Percentiles rank a stretch among this genome's conserved stretches.
phyloP scores from a whole-genome alignment of 2,113 vertebrate genomes.

The Oreocharis arfaki region DNA sequence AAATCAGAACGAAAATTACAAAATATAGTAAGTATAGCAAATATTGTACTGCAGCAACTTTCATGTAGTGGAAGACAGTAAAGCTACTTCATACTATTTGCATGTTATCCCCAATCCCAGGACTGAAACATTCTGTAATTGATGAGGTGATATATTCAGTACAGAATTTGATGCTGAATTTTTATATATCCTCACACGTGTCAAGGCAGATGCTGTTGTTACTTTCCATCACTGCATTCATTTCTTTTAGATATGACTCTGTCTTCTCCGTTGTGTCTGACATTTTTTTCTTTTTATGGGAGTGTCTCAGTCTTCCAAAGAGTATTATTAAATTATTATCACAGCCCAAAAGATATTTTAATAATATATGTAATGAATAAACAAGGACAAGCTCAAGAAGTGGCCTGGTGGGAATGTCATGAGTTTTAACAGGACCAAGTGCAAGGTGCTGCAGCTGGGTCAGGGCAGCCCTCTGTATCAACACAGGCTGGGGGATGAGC shows the following conservation, averaged over 20 bases:
- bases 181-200: background rate
- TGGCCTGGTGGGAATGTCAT: rapidly evolving
- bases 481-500: background rate
- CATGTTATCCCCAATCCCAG: background rate
- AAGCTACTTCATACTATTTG: background rate
- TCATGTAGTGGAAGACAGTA: background rate
- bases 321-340: background rate
- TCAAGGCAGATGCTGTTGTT: background rate
- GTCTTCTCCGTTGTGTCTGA: background rate
- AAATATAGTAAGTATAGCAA: background rate
- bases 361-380: background rate
- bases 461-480: background rate
- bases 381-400: background rate
- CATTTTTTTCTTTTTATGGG: background rate
- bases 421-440: background rate
- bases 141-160: background rate
- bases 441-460: background rate
- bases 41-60: background rate
- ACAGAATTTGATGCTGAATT: background rate
- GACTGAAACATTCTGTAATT: background rate
- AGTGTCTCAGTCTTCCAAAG: background rate
- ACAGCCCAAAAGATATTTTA: background rate
- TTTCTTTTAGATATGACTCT: background rate
- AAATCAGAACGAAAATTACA: background rate
- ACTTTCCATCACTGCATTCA: background rate